Percentiles rank a stretch among this genome's conserved stretches.
phyloP scores from a whole-genome alignment of 2,113 vertebrate genomes.

The Mixornis gularis region DNA sequence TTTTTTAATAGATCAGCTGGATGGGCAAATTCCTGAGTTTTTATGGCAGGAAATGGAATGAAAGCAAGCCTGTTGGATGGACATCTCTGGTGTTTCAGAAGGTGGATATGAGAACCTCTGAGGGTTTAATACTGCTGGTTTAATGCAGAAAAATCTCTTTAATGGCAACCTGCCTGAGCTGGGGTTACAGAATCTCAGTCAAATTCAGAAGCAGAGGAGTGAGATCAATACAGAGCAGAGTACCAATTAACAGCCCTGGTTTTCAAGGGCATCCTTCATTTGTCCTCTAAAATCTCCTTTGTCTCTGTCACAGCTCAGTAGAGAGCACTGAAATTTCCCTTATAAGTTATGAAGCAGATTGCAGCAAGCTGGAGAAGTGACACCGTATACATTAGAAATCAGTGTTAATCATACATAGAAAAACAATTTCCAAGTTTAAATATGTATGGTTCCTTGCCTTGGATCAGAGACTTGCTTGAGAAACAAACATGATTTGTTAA shows the following conservation, averaged over 20 bases:
- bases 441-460: not conserved
- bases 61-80: not conserved
- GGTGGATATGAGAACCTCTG: not conserved
- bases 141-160: not conserved
- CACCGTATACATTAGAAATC: not conserved
- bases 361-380: not conserved
- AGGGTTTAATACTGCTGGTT: not conserved
- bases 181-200: not conserved
- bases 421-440: not conserved
- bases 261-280: slow-evolving; percentile 1
- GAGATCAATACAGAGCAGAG: slow-evolving; percentile 14
- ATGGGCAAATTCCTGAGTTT: not conserved
- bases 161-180: not conserved
- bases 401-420: not conserved
- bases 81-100: not conserved
- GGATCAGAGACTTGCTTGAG: not conserved
- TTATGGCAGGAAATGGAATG: not conserved
- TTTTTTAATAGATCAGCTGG: not conserved
- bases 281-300: slow-evolving; percentile 26
- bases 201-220: not conserved
- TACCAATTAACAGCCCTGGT: not conserved
- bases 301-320: not conserved
- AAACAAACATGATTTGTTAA: not conserved
- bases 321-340: not conserved
- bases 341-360: not conserved